Percentiles rank a stretch among this genome's conserved stretches.
Evolutionary conservation across 2,797 vertebrate genomes (phyloP).

Genomic region (Podarcis lilfordi): DNA sequence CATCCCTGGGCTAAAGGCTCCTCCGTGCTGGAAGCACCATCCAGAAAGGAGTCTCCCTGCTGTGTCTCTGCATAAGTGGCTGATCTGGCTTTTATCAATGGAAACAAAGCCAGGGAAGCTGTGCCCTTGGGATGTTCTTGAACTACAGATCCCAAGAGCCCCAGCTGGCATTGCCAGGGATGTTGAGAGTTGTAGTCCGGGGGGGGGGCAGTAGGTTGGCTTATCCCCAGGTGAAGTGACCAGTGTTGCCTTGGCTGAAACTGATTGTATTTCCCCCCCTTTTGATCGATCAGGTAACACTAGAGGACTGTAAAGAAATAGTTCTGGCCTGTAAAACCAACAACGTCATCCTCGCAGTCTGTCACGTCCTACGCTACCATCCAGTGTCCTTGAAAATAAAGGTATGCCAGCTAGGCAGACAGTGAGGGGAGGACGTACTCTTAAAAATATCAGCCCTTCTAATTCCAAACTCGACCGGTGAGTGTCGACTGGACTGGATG

Average conservation of each 20-base stretch:
- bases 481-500: background rate
- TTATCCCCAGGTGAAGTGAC: background rate
- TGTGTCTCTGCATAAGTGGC: background rate
- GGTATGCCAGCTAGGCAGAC: slow-evolving; percentile 55
- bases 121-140: no score
- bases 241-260: background rate
- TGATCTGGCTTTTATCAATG: background rate
- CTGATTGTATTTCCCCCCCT: slow-evolving; percentile 43
- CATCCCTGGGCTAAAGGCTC: no score
- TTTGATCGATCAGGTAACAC: slow-evolving; percentile 47
- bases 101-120: no score
- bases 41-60: no score
- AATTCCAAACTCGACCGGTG: no score
- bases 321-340: slow-evolving; percentile 75
- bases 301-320: slow-evolving; percentile 81
- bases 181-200: no score
- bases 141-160: no score
- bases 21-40: no score
- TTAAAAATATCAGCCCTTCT: background rate
- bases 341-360: slow-evolving; percentile 81
- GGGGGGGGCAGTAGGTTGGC: no score
- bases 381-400: slow-evolving; percentile 81
- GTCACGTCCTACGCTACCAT: slow-evolving; percentile 85
- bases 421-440: background rate
- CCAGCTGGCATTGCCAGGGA: no score